These are phyloP conservation scores for Tachycineta bicolor DNA, from an alignment of 2,113 vertebrate species.

Conservation along the genomic window DNA sequence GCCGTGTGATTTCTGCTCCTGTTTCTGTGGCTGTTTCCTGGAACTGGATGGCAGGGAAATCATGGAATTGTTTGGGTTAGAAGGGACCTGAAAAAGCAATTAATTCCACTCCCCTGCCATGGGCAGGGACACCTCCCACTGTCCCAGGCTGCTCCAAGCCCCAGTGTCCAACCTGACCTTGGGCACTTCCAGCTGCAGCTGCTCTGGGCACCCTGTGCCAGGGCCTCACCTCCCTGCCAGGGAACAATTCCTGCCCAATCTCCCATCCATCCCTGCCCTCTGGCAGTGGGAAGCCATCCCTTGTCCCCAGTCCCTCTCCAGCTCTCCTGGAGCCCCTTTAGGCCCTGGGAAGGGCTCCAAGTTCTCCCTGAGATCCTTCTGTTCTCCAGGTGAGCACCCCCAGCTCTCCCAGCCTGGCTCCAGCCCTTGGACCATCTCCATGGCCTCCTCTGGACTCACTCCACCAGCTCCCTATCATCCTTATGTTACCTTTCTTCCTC, in stretches of 20 bases:
- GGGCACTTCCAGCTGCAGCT: neutral
- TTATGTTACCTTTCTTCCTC: neutral
- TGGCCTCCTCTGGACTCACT: neutral
- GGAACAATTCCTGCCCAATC: rapidly evolving
- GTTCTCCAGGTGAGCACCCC: neutral
- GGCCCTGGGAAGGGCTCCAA: rapidly evolving
- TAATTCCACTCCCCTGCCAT: neutral
- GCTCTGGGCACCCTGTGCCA: neutral
- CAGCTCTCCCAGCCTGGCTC: neutral
- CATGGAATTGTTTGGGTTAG: neutral
- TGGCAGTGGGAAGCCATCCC: neutral
- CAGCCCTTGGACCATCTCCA: rapidly evolving
- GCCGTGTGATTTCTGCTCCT: neutral
- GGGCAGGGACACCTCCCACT: neutral
- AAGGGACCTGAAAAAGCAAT: neutral
- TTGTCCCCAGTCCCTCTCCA: neutral
- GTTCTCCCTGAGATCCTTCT: rapidly evolving
- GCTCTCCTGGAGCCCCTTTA: neutral
- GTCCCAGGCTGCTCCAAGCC: rapidly evolving
- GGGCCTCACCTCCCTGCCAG: rapidly evolving
- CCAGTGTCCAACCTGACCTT: rapidly evolving
- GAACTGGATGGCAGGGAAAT: neutral
- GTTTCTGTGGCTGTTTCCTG: neutral
- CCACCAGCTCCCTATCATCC: neutral
- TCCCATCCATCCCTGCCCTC: neutral